These are phyloP conservation scores for Pelobates fuscus DNA, from an alignment of 2,113 vertebrate genomes.

Conservation along the genomic window DNA sequence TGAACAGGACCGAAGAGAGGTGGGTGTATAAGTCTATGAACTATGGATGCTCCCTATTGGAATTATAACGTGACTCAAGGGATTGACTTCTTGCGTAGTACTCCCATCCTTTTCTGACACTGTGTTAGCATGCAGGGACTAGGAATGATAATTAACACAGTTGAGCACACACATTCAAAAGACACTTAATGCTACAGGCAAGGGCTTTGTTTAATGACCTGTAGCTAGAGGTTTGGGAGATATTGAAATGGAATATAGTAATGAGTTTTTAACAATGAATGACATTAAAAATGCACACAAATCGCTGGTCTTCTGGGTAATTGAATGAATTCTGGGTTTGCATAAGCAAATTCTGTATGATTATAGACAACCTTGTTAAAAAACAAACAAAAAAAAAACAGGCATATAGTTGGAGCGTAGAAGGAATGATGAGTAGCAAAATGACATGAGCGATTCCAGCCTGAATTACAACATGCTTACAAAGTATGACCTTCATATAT, in stretches of 20 bases:
- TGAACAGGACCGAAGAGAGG: conserved; percentile 37
- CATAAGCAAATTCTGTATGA: neutral
- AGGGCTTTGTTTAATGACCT: neutral
- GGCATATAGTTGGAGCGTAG: too few relatives aligned
- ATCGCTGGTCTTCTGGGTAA: neutral
- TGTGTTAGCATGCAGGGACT: neutral
- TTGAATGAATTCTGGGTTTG: neutral
- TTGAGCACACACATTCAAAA: neutral
- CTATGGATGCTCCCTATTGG: neutral
- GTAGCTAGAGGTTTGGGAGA: neutral
- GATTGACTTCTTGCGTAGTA: neutral
- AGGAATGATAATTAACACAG: conserved; percentile 16
- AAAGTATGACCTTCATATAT: too few relatives aligned
- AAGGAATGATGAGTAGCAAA: too few relatives aligned
- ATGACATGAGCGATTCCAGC: too few relatives aligned
- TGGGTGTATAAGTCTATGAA: conserved; percentile 22
- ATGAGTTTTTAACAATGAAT: neutral
- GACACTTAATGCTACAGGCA: neutral
- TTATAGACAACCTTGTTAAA: neutral
- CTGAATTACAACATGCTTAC: too few relatives aligned
- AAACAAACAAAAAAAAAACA: too few relatives aligned
- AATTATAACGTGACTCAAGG: neutral
- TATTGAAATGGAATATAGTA: neutral
- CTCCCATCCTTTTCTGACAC: neutral
- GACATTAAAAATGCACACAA: neutral